Evolutionary conservation across 53 echinoderm and acorn worm genomes (phyloP), one percentile per base, ranked within the genome.

Genomic region (Arbacia lixula): DNA sequence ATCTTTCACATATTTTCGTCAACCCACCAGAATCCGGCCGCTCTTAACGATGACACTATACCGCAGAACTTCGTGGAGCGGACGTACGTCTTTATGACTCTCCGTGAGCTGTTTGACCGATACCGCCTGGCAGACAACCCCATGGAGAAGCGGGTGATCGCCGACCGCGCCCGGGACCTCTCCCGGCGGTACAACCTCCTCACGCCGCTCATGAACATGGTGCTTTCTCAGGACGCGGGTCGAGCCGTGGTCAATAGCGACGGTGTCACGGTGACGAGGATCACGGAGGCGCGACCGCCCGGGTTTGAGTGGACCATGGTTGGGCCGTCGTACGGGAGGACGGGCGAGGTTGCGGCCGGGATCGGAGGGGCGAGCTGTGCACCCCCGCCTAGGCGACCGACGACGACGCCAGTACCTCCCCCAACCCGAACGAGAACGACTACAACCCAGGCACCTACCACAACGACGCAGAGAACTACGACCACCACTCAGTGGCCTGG

Each of bases 201-300:
- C 39, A 99, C 99, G 0, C 99, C 99, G 17, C 83, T 99, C 1
- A 99, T 92, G 88, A 94, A 92, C 55, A 89, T 99, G 90, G 66
- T 80, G 5, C 86, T 99, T 39, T 71, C 88, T 12, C 90, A 91
- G 40, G 77, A 37, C 10, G 14, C 38, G 33, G 51, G 31, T 8
- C 4, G 37, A 37, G 78, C 22, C 3, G 78, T 34, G 11, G 27
- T 14, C 5, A 64, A 22, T 16, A 27, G 50, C 42, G 29, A 39
- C 17, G 63, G 64, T 6, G 82, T 30, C 3, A 61, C 43, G 16
- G 64, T 64, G 22, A 43, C 82, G 34, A 56, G 77, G 58, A 81
- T 81, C n/a, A 64, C 64, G 5, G 82, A 81, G 51, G 16, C 63
- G 19, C 37, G 82, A 27, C 95, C 92, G 17, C 65, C 67, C 17